A percentile compares a stretch with the other conserved stretches of the same genome.
Conservation (phyloP, 2,113 vertebrate species). For the Orcinus orca region DNA sequence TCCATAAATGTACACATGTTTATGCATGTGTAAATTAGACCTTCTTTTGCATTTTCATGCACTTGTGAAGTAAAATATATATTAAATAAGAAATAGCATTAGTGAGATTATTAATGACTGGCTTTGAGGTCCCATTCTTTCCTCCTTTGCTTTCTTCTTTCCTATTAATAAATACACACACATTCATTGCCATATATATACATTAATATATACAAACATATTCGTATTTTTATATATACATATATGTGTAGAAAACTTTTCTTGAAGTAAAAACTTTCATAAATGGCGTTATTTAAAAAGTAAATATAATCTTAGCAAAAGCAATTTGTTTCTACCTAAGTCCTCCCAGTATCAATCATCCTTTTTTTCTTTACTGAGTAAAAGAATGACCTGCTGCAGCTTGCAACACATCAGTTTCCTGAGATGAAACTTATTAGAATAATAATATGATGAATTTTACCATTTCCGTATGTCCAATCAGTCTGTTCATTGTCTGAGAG, state of each 20-base stretch:
- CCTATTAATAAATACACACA: neutral
- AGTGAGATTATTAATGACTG: neutral
- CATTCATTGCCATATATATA: neutral
- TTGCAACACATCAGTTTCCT: neutral
- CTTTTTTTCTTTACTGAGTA: neutral
- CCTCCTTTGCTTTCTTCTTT: neutral
- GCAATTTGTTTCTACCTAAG: neutral
- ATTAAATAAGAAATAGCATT: neutral
- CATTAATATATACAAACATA: neutral
- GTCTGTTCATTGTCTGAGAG: constrained; percentile 57
- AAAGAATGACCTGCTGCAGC: constrained; percentile 11
- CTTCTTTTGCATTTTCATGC: neutral
- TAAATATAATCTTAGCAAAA: constrained; percentile 22
- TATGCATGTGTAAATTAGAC: neutral
- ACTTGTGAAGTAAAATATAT: neutral
- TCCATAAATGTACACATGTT: neutral
- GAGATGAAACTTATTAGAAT: constrained; percentile 49
- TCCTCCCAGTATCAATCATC: neutral
- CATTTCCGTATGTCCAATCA: constrained; percentile 41
- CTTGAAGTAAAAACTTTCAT: neutral
- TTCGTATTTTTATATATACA: neutral
- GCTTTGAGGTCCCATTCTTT: neutral
- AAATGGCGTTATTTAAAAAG: neutral
- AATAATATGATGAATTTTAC: constrained; percentile 29
- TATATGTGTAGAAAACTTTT: neutral